These are phyloP conservation scores for Hydrophis major DNA, from an alignment of 2,797 vertebrate species.

Conservation along the genomic window DNA sequence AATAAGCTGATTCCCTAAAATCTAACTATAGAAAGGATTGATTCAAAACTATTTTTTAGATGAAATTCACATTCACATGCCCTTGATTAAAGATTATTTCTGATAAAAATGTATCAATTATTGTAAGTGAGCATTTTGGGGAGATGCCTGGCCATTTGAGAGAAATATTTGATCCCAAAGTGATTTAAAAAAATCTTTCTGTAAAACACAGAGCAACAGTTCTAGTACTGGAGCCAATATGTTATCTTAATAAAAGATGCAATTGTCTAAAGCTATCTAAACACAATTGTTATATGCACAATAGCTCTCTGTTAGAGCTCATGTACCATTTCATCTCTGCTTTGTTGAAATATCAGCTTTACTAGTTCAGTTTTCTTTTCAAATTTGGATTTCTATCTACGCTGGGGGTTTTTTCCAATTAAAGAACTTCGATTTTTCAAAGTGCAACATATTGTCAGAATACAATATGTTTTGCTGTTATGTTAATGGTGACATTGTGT, in stretches of 20 bases:
- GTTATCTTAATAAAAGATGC: slow-evolving; percentile 65
- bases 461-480: not conserved
- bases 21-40: not conserved
- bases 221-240: slow-evolving; percentile 61
- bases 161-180: not conserved
- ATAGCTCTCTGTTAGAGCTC: slow-evolving; percentile 68
- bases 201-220: not conserved
- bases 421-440: slow-evolving; percentile 6
- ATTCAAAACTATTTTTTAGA: not conserved
- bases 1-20: not conserved
- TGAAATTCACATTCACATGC: not conserved
- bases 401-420: not conserved
- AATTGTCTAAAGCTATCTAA: slow-evolving; percentile 61
- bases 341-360: slow-evolving; percentile 32
- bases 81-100: not conserved
- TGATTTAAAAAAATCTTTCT: not conserved
- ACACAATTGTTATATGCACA: slow-evolving; percentile 67
- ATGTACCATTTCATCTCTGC: slow-evolving; percentile 58
- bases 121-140: not conserved
- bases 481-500: not conserved
- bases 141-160: not conserved
- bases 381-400: slow-evolving; percentile 9
- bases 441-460: not conserved
- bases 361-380: not conserved
- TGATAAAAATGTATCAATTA: not conserved